Base-by-base conservation (phyloP, 2,797 vertebrate genomes). In the Catamblyrhynchus diadema region DNA sequence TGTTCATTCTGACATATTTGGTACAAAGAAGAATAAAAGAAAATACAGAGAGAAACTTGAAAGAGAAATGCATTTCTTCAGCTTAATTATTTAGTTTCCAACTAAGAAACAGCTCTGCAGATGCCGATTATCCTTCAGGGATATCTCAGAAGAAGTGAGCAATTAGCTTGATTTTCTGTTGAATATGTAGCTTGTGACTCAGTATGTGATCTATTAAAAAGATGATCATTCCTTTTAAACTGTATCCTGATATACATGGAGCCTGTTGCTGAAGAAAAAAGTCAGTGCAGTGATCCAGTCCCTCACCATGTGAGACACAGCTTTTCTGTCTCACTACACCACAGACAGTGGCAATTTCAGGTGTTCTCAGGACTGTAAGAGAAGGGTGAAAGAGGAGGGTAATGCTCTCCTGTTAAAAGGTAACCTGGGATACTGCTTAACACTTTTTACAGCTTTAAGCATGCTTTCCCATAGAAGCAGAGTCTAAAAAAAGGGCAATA, bases 131-230 rank as follows among this genome's bases (percentile, higher is more conserved):
- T 96, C 96, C 96, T 98, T 98, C 94, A 97, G 97, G 96, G 96
- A 97, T 97, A 91, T 96, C 97, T 97, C 97, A 97, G 96, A 97
- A 98, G 96, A 97, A 97, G 94, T 96, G 91, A 98, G 97, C 97
- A 98, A 98, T 98, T 98, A 98, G 92, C 97, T 98, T 98, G 97
- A 98, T 98, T 98, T 98, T 97, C 96, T 98, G 95, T 98, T 98
- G 97, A 98, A 97, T 98, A 96, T 97, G 95, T 95, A 97, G 95
- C 96, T 97, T 95, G 95, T 96, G 94, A 94, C 97, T 97, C 97
- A 96, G 96, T 97, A 92, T 97, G 98, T 83, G 93, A 98, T 97
- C 97, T 98, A 97, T 98, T 98, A 97, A 97, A 97, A 97, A 96
- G 91, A 96, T 95, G 96, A 97, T 97, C 88, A 96, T 97, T 95